A percentile compares a stretch with the other conserved stretches of the same genome.
Evolutionary conservation across 2,888 invertebrate species (phyloP).

Genomic region (Standfussiana lucernea): DNA sequence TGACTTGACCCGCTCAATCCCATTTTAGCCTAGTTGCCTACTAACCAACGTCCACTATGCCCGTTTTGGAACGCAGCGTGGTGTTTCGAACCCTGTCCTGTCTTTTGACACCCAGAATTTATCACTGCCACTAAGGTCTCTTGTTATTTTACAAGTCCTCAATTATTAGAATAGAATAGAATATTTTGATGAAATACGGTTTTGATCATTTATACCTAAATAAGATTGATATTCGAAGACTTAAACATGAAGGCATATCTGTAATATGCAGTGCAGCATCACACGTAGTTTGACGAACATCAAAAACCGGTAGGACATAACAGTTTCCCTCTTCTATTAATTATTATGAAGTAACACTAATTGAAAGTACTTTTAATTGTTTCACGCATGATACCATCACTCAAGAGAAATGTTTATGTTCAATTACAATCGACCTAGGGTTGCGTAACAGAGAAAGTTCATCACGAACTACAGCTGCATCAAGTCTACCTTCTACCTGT

Average conservation of each 20-base stretch:
- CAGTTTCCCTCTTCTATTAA: conserved; percentile 40
- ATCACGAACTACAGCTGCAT: conserved; percentile 48
- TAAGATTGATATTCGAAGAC: background rate
- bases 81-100: too few relatives aligned
- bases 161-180: too few relatives aligned
- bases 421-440: conserved; percentile 53
- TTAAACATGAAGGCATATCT: too few relatives aligned
- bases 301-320: conserved; percentile 3
- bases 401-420: conserved; percentile 53
- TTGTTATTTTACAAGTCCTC: background rate
- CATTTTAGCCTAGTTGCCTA: too few relatives aligned
- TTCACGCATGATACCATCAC: conserved; percentile 56
- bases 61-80: too few relatives aligned
- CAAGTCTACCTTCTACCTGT: conserved; percentile 19
- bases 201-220: background rate
- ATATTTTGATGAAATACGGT: too few relatives aligned
- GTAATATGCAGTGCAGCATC: background rate
- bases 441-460: conserved; percentile 64
- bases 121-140: too few relatives aligned
- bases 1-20: too few relatives aligned
- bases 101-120: too few relatives aligned
- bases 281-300: conserved; percentile 5
- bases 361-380: conserved; percentile 67
- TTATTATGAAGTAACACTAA: conserved; percentile 50
- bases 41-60: too few relatives aligned